Conservation (phyloP, 2,888 invertebrate genomes). For the Cheilosia impressa region DNA sequence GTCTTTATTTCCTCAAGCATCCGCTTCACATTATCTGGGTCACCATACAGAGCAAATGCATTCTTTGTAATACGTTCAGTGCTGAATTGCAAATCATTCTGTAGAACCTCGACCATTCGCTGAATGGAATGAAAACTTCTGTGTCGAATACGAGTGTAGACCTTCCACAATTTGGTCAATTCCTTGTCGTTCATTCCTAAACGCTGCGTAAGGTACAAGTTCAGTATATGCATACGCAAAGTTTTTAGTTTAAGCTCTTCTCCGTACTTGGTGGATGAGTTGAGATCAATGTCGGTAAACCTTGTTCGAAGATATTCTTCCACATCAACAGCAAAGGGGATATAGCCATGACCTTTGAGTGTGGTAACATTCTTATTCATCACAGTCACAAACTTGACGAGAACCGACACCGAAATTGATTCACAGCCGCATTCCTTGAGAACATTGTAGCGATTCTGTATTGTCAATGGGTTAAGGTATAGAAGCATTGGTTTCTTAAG, state of each 20-base stretch:
- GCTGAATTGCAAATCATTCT: slow-evolving; percentile 85
- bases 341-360: slow-evolving; percentile 82
- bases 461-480: slow-evolving; percentile 85
- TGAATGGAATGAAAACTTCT: slow-evolving; percentile 85
- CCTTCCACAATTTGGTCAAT: slow-evolving; percentile 81
- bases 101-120: slow-evolving; percentile 85
- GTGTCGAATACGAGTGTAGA: slow-evolving; percentile 81
- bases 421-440: slow-evolving; percentile 87
- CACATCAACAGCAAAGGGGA: slow-evolving; percentile 82
- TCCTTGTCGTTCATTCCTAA: slow-evolving; percentile 82
- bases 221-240: slow-evolving; percentile 80
- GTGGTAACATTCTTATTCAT: slow-evolving; percentile 80
- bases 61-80: slow-evolving; percentile 85
- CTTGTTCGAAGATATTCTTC: slow-evolving; percentile 79
- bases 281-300: slow-evolving; percentile 78
- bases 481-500: slow-evolving; percentile 85
- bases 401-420: slow-evolving; percentile 81
- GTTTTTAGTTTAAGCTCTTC: slow-evolving; percentile 78
- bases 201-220: slow-evolving; percentile 82
- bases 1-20: slow-evolving; percentile 85
- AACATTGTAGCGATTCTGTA: slow-evolving; percentile 87
- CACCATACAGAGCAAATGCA: slow-evolving; percentile 86
- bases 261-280: slow-evolving; percentile 57
- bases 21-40: slow-evolving; percentile 86
- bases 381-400: slow-evolving; percentile 82